Evolutionary conservation across 1,140 invertebrate genomes (phyloP).

Genomic region (Saxidomus purpurata): DNA sequence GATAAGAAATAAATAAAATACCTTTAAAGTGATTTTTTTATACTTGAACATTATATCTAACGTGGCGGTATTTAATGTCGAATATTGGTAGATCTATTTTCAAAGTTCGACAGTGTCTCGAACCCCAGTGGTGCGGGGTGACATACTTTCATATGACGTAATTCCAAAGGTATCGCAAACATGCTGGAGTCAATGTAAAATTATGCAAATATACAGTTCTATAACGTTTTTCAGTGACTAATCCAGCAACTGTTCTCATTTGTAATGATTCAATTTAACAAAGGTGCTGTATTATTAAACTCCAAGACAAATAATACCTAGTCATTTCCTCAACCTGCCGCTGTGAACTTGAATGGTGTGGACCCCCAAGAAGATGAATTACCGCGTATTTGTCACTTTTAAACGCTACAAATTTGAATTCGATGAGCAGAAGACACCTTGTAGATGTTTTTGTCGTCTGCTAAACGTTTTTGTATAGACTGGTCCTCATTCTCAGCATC

Average conservation of each 20-base stretch:
- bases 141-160: constrained; percentile 42
- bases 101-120: background rate
- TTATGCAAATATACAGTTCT: background rate
- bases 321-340: constrained; percentile 43
- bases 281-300: constrained; percentile 1
- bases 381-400: constrained; percentile 57
- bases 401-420: constrained; percentile 56
- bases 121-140: background rate
- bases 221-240: constrained; percentile 24
- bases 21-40: too few species aligned
- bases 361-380: constrained; percentile 49
- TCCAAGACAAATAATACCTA: constrained; percentile 32
- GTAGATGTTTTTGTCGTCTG: constrained; percentile 57
- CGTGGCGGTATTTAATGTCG: too few species aligned
- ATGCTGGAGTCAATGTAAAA: background rate
- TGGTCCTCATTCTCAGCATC: constrained; percentile 34
- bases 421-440: constrained; percentile 32
- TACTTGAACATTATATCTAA: too few species aligned
- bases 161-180: constrained; percentile 8
- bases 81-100: too few species aligned
- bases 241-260: constrained; percentile 2
- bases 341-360: constrained; percentile 38
- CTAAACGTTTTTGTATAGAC: constrained; percentile 33
- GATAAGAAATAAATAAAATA: too few species aligned
- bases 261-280: constrained; percentile 27